Evolutionary conservation across 1,140 invertebrate genomes (phyloP).

Genomic region (Saccostrea cuccullata): DNA sequence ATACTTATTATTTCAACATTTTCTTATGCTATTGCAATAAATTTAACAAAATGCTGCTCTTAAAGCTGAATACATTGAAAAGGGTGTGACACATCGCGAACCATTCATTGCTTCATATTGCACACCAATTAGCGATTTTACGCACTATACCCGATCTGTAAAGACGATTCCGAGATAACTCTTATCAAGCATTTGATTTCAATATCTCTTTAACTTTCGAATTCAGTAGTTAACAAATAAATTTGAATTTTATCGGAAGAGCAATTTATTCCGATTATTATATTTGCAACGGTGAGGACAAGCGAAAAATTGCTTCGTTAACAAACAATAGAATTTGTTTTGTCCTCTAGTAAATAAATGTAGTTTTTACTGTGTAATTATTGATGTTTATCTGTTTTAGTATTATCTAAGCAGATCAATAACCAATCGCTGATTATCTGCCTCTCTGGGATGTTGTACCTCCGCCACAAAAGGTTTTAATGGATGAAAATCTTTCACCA

Average conservation of each 20-base stretch:
- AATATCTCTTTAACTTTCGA: not conserved
- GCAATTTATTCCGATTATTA: not conserved
- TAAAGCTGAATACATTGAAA: too few species aligned
- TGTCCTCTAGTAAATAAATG: not conserved
- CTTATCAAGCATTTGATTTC: slow-evolving; percentile 3
- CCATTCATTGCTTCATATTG: not conserved
- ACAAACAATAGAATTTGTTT: not conserved
- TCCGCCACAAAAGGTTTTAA: not conserved
- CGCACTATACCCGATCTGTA: not conserved
- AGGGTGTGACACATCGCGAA: too few species aligned
- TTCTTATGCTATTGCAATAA: too few species aligned
- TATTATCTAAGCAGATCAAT: slow-evolving; percentile 2
- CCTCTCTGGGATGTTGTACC: slow-evolving; percentile 1
- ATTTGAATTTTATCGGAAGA: slow-evolving; percentile 32
- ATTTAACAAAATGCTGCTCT: too few species aligned
- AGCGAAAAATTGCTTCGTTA: not conserved
- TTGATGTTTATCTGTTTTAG: not conserved
- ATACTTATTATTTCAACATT: too few species aligned
- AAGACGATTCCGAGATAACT: slow-evolving; percentile 5
- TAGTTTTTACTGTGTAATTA: slow-evolving; percentile 7
- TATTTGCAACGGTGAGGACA: slow-evolving; percentile 8
- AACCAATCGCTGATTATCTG: not conserved
- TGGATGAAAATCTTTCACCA: not conserved
- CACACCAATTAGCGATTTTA: not conserved
- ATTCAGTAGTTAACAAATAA: not conserved